Conservation (phyloP, 1,140 invertebrate genomes). For the Drosophila nigrodunni region DNA sequence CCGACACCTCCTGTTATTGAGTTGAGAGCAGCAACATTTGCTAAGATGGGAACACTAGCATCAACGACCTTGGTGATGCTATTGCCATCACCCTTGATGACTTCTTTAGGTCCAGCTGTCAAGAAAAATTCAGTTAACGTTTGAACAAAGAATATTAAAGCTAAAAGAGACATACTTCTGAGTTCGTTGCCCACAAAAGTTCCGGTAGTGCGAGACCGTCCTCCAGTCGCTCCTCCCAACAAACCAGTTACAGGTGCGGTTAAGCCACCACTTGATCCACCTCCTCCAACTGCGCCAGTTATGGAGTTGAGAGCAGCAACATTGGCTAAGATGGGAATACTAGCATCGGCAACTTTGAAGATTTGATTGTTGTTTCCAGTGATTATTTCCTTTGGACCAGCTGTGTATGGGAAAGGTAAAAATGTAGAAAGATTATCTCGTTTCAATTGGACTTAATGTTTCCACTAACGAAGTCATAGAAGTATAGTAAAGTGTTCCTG, state of each 20-base stretch:
- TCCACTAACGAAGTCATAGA: too few species aligned
- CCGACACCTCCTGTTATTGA: neutral
- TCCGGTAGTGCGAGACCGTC: too few species aligned
- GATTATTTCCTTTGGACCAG: neutral
- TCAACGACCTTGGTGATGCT: neutral
- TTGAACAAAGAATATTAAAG: too few species aligned
- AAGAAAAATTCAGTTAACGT: neutral
- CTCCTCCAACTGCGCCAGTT: neutral
- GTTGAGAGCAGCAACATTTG: constrained; percentile 15
- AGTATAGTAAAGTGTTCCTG: too few species aligned
- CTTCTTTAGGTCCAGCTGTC: neutral
- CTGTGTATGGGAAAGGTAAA: neutral
- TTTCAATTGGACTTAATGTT: too few species aligned
- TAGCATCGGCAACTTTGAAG: neutral
- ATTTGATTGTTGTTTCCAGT: neutral
- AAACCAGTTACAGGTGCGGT: too few species aligned
- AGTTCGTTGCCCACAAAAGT: too few species aligned
- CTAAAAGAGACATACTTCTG: too few species aligned
- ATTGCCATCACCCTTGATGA: constrained; percentile 12
- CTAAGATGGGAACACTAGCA: neutral
- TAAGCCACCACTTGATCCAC: neutral
- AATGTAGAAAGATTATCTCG: too few species aligned
- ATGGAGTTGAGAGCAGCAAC: neutral
- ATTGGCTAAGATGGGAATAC: neutral
- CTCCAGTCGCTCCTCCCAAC: neutral